These are phyloP conservation scores for Gulo gulo DNA, from an alignment of 2,113 vertebrate genomes.

Conservation along the genomic window DNA sequence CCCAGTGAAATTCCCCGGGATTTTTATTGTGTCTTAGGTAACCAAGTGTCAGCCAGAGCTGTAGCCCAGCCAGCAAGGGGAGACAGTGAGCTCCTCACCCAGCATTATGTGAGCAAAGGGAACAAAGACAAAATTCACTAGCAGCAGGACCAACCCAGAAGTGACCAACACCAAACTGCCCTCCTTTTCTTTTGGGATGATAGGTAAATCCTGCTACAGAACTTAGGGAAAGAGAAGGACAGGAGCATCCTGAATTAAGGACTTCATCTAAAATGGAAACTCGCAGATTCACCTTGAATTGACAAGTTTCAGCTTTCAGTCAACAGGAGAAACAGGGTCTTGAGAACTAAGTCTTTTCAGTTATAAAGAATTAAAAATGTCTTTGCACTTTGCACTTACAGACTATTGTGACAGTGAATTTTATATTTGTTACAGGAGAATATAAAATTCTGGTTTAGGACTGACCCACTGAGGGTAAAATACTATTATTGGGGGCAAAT, in stretches of 20 bases:
- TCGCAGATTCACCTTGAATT: background rate
- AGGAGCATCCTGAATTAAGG: background rate
- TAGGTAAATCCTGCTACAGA: background rate
- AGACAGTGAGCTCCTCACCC: background rate
- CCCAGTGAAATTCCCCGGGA: background rate
- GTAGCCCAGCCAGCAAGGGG: background rate
- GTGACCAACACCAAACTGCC: background rate
- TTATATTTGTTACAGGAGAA: background rate
- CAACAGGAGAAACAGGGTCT: background rate
- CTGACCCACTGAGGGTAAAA: background rate
- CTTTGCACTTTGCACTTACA: background rate
- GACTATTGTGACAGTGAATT: background rate
- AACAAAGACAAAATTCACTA: background rate
- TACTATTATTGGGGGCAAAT: background rate
- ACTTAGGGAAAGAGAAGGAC: background rate
- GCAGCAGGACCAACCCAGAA: background rate
- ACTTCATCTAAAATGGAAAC: background rate
- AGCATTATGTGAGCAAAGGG: background rate
- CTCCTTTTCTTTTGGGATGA: background rate
- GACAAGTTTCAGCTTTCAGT: background rate
- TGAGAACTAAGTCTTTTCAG: background rate
- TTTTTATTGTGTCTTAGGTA: background rate
- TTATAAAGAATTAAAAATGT: background rate
- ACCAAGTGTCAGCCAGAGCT: too few species aligned
- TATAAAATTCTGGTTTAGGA: background rate